Evolutionary conservation across 1,140 invertebrate genomes (phyloP), one percentile per base, ranked within the genome.

Genomic region (Meloidogyne exigua): DNA sequence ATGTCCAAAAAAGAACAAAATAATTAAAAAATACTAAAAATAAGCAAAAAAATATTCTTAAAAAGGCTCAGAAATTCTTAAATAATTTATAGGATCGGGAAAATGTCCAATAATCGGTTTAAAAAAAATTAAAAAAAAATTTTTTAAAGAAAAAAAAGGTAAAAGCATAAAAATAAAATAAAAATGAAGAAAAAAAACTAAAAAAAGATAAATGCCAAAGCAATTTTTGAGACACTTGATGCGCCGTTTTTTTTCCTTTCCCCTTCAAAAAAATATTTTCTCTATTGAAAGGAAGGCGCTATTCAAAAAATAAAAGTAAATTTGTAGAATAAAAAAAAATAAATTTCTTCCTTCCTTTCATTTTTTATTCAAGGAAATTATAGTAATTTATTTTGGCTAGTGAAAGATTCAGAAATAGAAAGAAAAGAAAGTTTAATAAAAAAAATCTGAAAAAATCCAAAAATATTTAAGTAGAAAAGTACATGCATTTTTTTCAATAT

Each of bases 181-280:
- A n/a, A n/a, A n/a, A n/a, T n/a, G n/a, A n/a, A 25, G 18, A 26
- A 25, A 67, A 4, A 67, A 67, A 66, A n/a, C 25, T 28, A 39
- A 7, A 67, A 67, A 26, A 67, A 67, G n/a, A 67, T 32, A 67
- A 67, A 67, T 67, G 66, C 36, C 7, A 67, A 67, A 67, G 36
- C 26, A 67, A 67, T 67, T 67, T 26, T 67, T 21, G 18, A 67
- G 36, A 67, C 66, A 67, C 66, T 39, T 67, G 36, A 32, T 67
- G 26, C 26, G 26, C 26, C 21, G 7, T 66, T 26, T 26, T 10
- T 66, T n/a, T 36, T 66, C 36, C 0, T 67, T 67, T 39, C 18
- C 9, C n/a, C 9, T 21, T 67, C 26, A 5, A 67, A 67, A 67
- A 26, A 28, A 28, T 67, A n/a, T 13, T 67, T 67, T 23, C n/a